A percentile compares a stretch with the other conserved stretches of the same genome.
Evolutionary conservation across 2,797 vertebrate species (phyloP).

Genomic region (Sorex maritimensis): DNA sequence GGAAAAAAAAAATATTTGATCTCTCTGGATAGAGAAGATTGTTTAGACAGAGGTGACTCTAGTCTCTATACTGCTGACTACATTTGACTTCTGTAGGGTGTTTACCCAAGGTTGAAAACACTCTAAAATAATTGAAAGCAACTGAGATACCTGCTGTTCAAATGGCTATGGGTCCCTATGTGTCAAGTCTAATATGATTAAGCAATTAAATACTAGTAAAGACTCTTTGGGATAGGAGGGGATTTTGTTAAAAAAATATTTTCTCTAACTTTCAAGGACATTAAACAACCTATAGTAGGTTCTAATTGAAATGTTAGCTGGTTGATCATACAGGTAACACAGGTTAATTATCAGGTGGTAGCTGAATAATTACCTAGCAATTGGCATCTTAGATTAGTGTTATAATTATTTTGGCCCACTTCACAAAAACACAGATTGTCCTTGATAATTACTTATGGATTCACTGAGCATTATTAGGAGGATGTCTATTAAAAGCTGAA

Average conservation of each 20-base stretch:
- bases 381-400: conserved; percentile 80
- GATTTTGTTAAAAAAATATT: conserved; percentile 15
- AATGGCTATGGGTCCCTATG: background rate
- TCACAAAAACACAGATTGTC: conserved; percentile 77
- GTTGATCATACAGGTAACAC: conserved; percentile 72
- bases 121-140: conserved; percentile 70
- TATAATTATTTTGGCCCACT: conserved; percentile 84
- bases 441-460: conserved; percentile 80
- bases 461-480: conserved; percentile 64
- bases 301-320: conserved; percentile 79
- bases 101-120: conserved; percentile 55
- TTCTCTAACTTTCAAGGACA: conserved; percentile 67
- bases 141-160: conserved; percentile 10
- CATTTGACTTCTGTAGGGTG: background rate
- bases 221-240: background rate
- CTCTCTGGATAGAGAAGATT: background rate
- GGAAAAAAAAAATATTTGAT: conserved; percentile 3
- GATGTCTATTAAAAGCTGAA: conserved; percentile 27
- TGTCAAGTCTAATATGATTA: conserved; percentile 61
- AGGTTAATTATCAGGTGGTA: conserved; percentile 81
- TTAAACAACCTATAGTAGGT: conserved; percentile 48
- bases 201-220: conserved; percentile 72
- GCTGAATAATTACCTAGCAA: conserved; percentile 81
- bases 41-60: background rate
- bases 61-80: background rate